These are phyloP conservation scores for Enoplosus armatus DNA, from an alignment of 2,797 vertebrate genomes.

Conservation along the genomic window DNA sequence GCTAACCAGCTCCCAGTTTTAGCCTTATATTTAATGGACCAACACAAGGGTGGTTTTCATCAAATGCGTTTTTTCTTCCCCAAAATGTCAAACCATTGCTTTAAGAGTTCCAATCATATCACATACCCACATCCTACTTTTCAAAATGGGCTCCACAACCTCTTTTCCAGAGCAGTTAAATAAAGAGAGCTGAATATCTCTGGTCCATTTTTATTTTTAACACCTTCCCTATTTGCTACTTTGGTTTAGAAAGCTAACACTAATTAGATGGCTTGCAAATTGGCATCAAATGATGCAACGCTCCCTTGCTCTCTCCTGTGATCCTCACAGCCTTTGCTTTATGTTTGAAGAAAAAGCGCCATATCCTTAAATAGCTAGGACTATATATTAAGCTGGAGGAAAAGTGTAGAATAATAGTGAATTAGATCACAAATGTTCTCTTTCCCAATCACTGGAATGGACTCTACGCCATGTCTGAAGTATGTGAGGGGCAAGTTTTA, in stretches of 20 bases:
- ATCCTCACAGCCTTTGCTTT: conserved; percentile 33
- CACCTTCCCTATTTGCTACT: conserved; percentile 27
- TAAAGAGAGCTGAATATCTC: conserved; percentile 15
- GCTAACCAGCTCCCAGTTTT: background rate
- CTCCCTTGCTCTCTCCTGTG: conserved; percentile 15
- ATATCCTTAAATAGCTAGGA: conserved; percentile 33
- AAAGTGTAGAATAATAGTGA: conserved; percentile 48
- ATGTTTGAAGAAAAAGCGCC: conserved; percentile 14
- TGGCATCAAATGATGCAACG: conserved; percentile 51
- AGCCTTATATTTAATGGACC: background rate
- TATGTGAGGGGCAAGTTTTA: conserved; percentile 80
- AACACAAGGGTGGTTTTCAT: background rate
- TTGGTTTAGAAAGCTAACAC: conserved; percentile 42
- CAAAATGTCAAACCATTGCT: background rate
- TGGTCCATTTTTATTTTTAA: conserved; percentile 20
- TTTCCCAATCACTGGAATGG: conserved; percentile 49
- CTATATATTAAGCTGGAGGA: conserved; percentile 41
- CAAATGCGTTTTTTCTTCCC: background rate
- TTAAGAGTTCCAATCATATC: background rate
- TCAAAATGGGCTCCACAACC: conserved; percentile 6
- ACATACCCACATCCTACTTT: conserved; percentile 19
- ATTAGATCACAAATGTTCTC: conserved; percentile 51
- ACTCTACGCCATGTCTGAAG: conserved; percentile 58
- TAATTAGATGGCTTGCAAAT: conserved; percentile 55
- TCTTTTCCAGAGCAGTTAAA: conserved; percentile 2